A percentile compares a stretch with the other conserved stretches of the same genome.
Conservation (phyloP, 1,140 invertebrate genomes). For the Eupristina koningsbergeri region DNA sequence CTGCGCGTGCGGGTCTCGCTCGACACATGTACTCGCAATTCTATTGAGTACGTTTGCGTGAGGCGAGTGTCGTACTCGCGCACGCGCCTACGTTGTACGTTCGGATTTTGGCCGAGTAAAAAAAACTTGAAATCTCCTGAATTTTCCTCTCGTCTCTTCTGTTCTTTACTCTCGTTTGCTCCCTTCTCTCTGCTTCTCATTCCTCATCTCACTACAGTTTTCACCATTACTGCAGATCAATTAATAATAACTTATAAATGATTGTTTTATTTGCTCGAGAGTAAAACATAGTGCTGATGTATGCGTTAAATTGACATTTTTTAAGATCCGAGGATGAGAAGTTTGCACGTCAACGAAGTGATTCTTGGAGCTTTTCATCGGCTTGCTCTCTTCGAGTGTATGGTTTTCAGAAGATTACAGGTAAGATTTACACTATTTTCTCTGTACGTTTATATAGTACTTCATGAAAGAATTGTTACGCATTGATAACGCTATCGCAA, state of each 20-base stretch:
- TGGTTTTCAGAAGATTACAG: conserved; percentile 53
- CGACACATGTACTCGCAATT: no score
- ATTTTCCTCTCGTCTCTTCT: not conserved
- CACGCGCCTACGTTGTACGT: no score
- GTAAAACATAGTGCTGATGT: conserved; percentile 29
- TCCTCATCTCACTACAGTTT: no score
- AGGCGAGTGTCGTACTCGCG: no score
- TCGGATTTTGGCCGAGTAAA: no score
- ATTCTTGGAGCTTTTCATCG: conserved; percentile 52
- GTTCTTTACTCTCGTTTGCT: not conserved
- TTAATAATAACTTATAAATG: not conserved
- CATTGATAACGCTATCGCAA: not conserved
- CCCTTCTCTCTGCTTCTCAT: not conserved
- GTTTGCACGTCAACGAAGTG: conserved; percentile 51
- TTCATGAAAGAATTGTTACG: conserved; percentile 32
- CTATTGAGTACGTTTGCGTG: no score
- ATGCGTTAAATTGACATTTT: conserved; percentile 40
- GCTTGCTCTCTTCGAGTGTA: conserved; percentile 52
- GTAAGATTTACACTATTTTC: conserved; percentile 32
- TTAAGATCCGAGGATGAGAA: conserved; percentile 53
- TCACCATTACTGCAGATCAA: no score
- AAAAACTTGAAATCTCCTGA: no score
- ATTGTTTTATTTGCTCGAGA: not conserved
- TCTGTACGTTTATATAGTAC: not conserved
- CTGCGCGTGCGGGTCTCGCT: no score